Evolutionary conservation across 1,140 invertebrate genomes (phyloP), one percentile per base, ranked within the genome.

Genomic region (Tribolium madens): DNA sequence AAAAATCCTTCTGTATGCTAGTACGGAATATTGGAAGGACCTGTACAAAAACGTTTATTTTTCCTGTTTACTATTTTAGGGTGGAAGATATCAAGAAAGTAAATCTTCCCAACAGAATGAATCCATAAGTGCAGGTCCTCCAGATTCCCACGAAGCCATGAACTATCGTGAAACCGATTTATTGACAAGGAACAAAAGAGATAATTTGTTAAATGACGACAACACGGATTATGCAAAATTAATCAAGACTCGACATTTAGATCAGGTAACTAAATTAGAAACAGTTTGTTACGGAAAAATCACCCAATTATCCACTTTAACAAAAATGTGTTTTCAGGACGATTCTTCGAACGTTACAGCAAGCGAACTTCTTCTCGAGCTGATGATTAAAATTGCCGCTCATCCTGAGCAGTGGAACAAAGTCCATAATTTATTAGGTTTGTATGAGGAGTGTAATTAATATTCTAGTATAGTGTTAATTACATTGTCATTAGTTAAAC

Each of bases 61-160:
- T 36, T 36, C 6, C 10, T 36, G 10, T 36, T 36, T 36, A 36
- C 36, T 42, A 10, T 18, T 57, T 21, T 15, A 17, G 18, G 13
- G 7, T 57, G 52, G 13, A 57, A 57, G 15, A 57, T 57, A 17
- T 57, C 10, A 21, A n/a, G 13, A 17, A 57, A 57, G 18, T 50
- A 50, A 15, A 50, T 50, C 13, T 50, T 17, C 13, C 4, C 48
- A 50, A 15, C 48, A 50, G 13, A 50, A 50, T 50, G 48, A 50
- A 50, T 50, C 48, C 12, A 1, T 50, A 17, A 17, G 15, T 13
- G 75, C 47, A 10, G 79, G 83, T n/a, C 82, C 83, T 3, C 82
- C 81, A 6, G 84, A 85, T 78, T 85, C 84, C 12, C 84, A 85
- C 73, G 84, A 85, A 52, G 84, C 84, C 13, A 85, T 85, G 84